Conservation (phyloP, 2,888 invertebrate genomes). For the Rhagophthalmus giganteus region DNA sequence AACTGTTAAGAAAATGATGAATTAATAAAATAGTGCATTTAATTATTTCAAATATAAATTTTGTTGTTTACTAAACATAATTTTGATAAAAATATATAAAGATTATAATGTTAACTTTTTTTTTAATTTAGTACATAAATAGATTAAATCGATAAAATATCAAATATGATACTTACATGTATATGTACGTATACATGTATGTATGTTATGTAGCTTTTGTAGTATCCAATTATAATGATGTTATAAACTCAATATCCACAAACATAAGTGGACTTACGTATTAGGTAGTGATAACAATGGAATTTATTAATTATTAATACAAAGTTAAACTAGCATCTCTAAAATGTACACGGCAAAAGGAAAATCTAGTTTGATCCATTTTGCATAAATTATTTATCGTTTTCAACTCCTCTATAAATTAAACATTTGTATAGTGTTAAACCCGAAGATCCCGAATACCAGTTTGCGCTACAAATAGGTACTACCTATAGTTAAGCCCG, state of each 20-base stretch:
- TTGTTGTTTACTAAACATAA: too few species aligned
- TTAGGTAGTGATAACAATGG: constrained; percentile 29
- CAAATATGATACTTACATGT: constrained; percentile 27
- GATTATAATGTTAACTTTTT: too few species aligned
- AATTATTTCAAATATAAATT: too few species aligned
- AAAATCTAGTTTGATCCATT: constrained; percentile 25
- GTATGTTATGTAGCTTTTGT: constrained; percentile 41
- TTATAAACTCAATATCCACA: constrained; percentile 26
- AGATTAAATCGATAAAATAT: too few species aligned
- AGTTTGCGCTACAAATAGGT: too few species aligned
- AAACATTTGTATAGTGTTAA: constrained; percentile 8
- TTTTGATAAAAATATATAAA: too few species aligned
- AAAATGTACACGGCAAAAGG: constrained; percentile 29
- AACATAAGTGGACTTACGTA: constrained; percentile 35
- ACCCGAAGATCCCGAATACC: constrained; percentile 5
- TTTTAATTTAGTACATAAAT: too few species aligned
- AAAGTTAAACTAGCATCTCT: constrained; percentile 24
- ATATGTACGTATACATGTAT: too few species aligned
- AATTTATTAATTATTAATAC: constrained; percentile 30
- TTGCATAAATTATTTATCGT: constrained; percentile 17
- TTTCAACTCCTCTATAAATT: constrained; percentile 13
- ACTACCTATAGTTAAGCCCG: too few species aligned
- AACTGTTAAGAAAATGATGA: too few species aligned
- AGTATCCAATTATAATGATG: constrained; percentile 34
- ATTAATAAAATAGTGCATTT: too few species aligned